phyloP scores from a whole-genome alignment of 2,113 vertebrate species.

The Crypturellus undulatus region DNA sequence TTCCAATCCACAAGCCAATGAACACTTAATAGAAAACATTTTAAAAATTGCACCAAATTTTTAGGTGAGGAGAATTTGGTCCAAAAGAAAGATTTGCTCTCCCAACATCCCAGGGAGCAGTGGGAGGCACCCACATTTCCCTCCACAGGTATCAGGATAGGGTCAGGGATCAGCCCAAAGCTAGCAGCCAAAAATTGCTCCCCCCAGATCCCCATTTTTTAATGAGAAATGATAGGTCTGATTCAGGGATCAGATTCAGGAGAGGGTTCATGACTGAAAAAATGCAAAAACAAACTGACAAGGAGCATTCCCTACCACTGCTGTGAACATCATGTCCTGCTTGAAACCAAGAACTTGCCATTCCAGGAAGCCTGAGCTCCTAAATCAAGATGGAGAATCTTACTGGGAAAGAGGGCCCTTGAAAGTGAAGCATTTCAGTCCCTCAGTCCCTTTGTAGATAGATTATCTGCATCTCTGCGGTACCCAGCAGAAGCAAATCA shows the following conservation, averaged over 20 bases:
- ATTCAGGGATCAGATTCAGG: neutral
- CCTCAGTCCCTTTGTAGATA: neutral
- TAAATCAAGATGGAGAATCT: neutral
- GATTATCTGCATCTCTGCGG: neutral
- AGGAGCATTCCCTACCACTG: neutral
- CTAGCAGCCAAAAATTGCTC: neutral
- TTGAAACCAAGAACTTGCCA: neutral
- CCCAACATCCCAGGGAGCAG: neutral
- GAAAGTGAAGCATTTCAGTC: neutral
- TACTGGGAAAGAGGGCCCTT: neutral
- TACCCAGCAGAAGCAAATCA: neutral
- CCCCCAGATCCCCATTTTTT: neutral
- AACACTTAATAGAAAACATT: neutral
- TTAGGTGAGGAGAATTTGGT: neutral
- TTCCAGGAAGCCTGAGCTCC: neutral
- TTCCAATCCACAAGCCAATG: neutral
- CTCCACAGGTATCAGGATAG: neutral
- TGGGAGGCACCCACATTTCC: neutral
- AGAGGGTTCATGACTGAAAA: neutral
- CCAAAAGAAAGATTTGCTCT: neutral
- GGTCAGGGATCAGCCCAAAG: neutral
- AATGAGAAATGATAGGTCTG: neutral
- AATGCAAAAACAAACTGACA: neutral
- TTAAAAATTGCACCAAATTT: neutral
- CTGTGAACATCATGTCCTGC: rapidly evolving